Percentiles rank a stretch among this genome's conserved stretches.
These are phyloP conservation scores for Oxycera nigricornis DNA, from an alignment of 2,888 invertebrate species.

Conservation along the genomic window DNA sequence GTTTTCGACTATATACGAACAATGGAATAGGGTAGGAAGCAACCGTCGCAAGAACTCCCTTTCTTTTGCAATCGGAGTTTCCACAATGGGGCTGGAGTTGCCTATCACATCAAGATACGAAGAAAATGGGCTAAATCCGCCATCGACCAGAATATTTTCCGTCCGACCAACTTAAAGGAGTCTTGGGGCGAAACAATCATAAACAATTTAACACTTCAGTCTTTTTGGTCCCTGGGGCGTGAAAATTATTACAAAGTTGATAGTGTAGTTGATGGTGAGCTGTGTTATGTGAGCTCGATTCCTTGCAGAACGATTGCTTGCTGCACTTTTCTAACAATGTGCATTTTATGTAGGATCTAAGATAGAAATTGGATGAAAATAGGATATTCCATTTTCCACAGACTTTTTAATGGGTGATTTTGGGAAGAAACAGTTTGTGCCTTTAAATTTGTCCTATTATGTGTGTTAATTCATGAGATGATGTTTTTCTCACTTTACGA, in stretches of 20 bases:
- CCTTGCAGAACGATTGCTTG: not conserved
- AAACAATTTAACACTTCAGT: slow-evolving; percentile 47
- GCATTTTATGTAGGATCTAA: not conserved
- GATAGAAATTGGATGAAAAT: not conserved
- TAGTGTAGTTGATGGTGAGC: not conserved
- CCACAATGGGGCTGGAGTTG: not conserved
- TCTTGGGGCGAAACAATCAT: slow-evolving; percentile 46
- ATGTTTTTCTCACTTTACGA: too few relatives aligned
- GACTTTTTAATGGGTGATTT: not conserved
- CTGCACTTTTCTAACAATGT: not conserved
- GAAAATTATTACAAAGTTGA: slow-evolving; percentile 43
- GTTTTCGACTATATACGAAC: not conserved
- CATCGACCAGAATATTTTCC: slow-evolving; percentile 20
- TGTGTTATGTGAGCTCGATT: not conserved
- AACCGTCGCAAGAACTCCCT: not conserved
- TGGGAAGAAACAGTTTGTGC: not conserved
- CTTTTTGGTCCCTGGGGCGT: slow-evolving; percentile 38
- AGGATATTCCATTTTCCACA: not conserved
- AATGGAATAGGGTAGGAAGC: not conserved
- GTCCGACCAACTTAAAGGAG: slow-evolving; percentile 30
- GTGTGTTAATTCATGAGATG: too few relatives aligned
- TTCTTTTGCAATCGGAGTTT: not conserved
- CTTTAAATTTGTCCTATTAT: not conserved
- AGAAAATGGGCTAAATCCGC: not conserved
- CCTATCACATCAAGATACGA: not conserved